A percentile compares a stretch with the other conserved stretches of the same genome.
phyloP scores from a whole-genome alignment of 1,140 invertebrate genomes.

The Pristionchus pacificus region DNA sequence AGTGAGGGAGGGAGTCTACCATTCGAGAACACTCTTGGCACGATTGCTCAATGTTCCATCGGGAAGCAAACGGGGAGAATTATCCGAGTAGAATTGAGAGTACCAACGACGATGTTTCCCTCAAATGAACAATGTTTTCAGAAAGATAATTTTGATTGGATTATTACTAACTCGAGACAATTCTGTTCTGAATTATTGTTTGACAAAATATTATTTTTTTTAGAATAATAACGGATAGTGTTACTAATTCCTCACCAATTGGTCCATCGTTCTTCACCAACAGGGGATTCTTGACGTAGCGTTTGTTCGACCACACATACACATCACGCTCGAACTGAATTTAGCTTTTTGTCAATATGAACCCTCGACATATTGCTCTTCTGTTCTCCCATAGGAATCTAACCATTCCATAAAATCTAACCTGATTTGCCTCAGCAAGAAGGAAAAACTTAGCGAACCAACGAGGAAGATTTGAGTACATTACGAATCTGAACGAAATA shows the following conservation, averaged over 20 bases:
- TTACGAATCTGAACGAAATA: constrained; percentile 67
- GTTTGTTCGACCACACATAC: constrained; percentile 81
- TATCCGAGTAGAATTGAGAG: constrained; percentile 77
- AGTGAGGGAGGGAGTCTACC: constrained; percentile 8
- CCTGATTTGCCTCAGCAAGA: constrained; percentile 72
- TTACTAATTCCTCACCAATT: constrained; percentile 59
- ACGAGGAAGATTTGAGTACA: constrained; percentile 65
- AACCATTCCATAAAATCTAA: no score
- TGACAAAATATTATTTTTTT: constrained; percentile 9
- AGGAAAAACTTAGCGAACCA: constrained; percentile 70
- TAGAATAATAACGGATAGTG: not conserved
- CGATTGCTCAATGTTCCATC: constrained; percentile 33
- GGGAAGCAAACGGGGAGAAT: constrained; percentile 65
- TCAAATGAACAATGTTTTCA: not conserved
- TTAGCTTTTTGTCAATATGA: no score
- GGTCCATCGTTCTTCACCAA: constrained; percentile 73
- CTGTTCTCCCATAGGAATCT: no score
- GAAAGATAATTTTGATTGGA: no score
- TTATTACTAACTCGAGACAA: no score
- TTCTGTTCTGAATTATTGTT: no score
- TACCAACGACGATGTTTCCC: constrained; percentile 67
- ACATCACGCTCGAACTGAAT: constrained; percentile 79
- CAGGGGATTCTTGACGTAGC: constrained; percentile 69
- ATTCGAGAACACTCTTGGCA: constrained; percentile 29
- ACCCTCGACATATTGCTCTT: no score